Evolutionary conservation across 1,140 invertebrate genomes (phyloP), one percentile per base, ranked within the genome.

Genomic region (Rhopalosiphum padi): DNA sequence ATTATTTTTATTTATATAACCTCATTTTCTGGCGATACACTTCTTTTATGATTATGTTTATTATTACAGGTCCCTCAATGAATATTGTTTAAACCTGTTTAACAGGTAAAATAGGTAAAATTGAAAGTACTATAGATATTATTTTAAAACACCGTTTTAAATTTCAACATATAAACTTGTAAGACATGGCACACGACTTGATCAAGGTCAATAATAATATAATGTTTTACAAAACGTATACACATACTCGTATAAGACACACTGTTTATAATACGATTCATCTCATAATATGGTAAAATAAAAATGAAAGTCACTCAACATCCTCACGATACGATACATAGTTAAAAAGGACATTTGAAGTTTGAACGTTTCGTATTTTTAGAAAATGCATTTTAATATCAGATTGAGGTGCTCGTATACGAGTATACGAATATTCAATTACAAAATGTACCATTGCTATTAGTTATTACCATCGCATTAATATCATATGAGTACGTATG

Each of bases 1-100:
- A 68, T 18, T n/a, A 77, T 77, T 77, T 18, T n/a, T 88, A 48
- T 48, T 88, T 48, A 88, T n/a, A 88, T 88, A 88, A 88, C 86
- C 43, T 46, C 21, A 88, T 88, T 88, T 46, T 88, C 9, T 88
- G 21, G 8, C 9, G 46, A 88, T 88, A 43, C 2, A 88, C 46
- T 41, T 37, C 37, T 15, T 23, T 83, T 22, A 23, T 9, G 35
- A 35, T 51, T 51, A 51, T 15, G 48, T 51, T 51, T 83, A 35
- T 83, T 37, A 83, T 7, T 41, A 41, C 2, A 23, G 8, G 82
- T 83, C 8, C 35, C 82, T 41, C 35, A 21, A 23, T 22, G 41
- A 83, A 87, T 51, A 51, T 46, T 88, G 15, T n/a, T 41, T 41
- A 51, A 88, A 88, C 86, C 86, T 21, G 86, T 88, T 41, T 18